A percentile compares a stretch with the other conserved stretches of the same genome.
Conservation (phyloP, 2,888 invertebrate genomes). For the Endomychus coccineus region DNA sequence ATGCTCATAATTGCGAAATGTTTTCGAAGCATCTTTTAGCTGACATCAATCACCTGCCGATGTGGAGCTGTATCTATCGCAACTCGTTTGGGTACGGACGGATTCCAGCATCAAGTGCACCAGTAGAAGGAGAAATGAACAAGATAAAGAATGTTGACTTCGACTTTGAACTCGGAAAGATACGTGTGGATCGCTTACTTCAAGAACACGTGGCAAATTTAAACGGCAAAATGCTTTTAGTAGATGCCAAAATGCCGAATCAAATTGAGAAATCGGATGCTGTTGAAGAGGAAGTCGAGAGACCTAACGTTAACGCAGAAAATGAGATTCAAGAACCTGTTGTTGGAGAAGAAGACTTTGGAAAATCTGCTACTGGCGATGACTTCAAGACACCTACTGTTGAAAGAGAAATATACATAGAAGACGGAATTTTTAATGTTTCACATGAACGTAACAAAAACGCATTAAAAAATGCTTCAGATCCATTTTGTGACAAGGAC, state of each 20-base stretch:
- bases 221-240: conserved; percentile 10
- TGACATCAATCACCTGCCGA: neutral
- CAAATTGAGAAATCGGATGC: neutral
- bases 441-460: no score
- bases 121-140: neutral
- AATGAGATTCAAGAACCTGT: no score
- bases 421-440: no score
- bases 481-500: no score
- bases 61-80: neutral
- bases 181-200: neutral
- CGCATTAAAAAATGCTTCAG: no score
- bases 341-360: no score
- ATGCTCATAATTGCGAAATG: neutral
- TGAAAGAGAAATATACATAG: no score
- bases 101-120: conserved; percentile 1
- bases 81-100: conserved; percentile 1
- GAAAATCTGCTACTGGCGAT: no score
- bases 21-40: neutral
- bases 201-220: conserved; percentile 18
- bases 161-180: neutral
- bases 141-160: neutral
- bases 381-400: no score
- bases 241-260: conserved; percentile 1
- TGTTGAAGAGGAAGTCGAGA: neutral
- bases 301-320: no score